These are phyloP conservation scores for Anas bahamensis DNA, from an alignment of 2,797 vertebrate species.

Conservation along the genomic window DNA sequence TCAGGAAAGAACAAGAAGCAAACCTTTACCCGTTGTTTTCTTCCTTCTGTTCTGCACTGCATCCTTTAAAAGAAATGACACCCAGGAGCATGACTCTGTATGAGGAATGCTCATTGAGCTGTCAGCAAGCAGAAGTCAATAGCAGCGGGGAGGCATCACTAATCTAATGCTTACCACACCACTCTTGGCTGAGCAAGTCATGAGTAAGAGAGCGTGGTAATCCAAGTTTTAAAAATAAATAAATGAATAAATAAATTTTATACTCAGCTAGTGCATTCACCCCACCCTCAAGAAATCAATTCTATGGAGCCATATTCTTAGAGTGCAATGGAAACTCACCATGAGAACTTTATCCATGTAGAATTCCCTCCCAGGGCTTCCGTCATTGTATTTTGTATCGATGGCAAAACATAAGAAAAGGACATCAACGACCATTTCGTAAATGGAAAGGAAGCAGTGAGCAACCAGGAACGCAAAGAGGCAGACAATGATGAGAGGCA, in stretches of 20 bases:
- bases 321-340: constrained; percentile 79
- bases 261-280: not conserved
- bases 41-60: not conserved
- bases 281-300: not conserved
- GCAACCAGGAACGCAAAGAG: constrained; percentile 97
- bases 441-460: constrained; percentile 98
- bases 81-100: not conserved
- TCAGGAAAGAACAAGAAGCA: not conserved
- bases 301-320: not conserved
- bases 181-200: not conserved
- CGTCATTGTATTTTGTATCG: constrained; percentile 98
- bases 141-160: not conserved
- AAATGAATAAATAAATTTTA: not conserved
- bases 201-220: not conserved
- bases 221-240: not conserved
- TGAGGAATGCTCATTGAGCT: not conserved
- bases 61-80: not conserved
- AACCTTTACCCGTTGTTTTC: not conserved
- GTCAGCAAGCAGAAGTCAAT: not conserved
- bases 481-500: constrained; percentile 95
- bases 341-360: constrained; percentile 99
- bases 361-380: constrained; percentile 94
- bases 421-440: constrained; percentile 98
- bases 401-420: constrained; percentile 98
- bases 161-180: not conserved